These are phyloP conservation scores for Todiramphus chloris DNA, from an alignment of 2,113 vertebrate species.

Conservation along the genomic window DNA sequence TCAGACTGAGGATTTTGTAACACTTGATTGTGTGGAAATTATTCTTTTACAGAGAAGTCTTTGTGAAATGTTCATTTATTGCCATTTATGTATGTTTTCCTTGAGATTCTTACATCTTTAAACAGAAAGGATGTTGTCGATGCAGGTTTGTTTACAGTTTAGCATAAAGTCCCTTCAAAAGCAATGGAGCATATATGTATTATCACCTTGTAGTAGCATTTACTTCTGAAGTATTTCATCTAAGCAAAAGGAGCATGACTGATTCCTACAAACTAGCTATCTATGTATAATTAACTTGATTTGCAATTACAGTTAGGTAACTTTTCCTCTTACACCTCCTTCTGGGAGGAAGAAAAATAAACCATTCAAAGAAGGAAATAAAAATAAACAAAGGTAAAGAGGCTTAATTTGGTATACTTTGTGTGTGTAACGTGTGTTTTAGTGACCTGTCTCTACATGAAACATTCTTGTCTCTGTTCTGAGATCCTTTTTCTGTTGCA, in stretches of 20 bases:
- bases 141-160: neutral
- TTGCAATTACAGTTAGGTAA: neutral
- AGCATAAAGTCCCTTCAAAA: neutral
- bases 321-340: neutral
- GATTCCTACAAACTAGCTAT: neutral
- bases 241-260: neutral
- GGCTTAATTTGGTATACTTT: neutral
- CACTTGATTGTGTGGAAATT: neutral
- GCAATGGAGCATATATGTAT: neutral
- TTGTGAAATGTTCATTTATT: neutral
- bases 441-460: neutral
- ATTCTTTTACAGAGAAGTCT: neutral
- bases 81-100: neutral
- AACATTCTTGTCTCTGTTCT: neutral
- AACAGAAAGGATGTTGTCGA: neutral
- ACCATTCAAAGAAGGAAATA: neutral
- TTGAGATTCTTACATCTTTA: neutral
- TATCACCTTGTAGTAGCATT: neutral
- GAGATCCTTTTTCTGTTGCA: slow-evolving; percentile 9
- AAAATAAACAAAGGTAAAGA: neutral
- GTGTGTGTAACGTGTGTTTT: neutral
- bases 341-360: neutral
- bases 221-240: neutral
- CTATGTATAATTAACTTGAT: neutral
- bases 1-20: neutral